Percentiles rank a stretch among this genome's conserved stretches.
Conservation (phyloP, 2,797 vertebrate genomes). For the Sebastes glaucus region DNA sequence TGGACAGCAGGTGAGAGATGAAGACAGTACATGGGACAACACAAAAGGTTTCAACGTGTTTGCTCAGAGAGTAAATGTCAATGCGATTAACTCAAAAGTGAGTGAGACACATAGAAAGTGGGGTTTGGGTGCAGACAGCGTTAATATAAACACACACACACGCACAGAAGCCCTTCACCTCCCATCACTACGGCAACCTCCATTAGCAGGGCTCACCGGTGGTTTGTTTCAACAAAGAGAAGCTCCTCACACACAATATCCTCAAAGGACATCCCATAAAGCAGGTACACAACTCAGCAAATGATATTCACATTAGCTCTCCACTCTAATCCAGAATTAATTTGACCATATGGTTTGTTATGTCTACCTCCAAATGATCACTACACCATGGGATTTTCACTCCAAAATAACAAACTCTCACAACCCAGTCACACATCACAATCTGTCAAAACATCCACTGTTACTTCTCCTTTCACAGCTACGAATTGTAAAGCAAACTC, state of each 20-base stretch:
- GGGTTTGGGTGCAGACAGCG: not conserved
- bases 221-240: slow-evolving; percentile 41
- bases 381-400: not conserved
- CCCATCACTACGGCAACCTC: slow-evolving; percentile 49
- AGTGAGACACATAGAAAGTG: not conserved
- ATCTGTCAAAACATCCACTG: not conserved
- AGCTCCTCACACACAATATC: not conserved
- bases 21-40: not conserved
- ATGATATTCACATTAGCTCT: not conserved
- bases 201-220: not conserved
- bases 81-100: not conserved
- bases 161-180: slow-evolving; percentile 14
- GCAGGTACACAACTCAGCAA: not conserved
- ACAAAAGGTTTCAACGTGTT: not conserved
- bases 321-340: not conserved
- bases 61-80: not conserved
- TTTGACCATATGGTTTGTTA: not conserved
- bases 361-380: not conserved
- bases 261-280: not conserved
- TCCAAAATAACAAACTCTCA: not conserved
- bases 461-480: not conserved
- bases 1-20: not conserved
- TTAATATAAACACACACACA: not conserved
- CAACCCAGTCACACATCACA: not conserved
- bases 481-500: not conserved